Base-by-base conservation (phyloP, 23 tunicate genomes). In the Aplidium turbinatum region DNA sequence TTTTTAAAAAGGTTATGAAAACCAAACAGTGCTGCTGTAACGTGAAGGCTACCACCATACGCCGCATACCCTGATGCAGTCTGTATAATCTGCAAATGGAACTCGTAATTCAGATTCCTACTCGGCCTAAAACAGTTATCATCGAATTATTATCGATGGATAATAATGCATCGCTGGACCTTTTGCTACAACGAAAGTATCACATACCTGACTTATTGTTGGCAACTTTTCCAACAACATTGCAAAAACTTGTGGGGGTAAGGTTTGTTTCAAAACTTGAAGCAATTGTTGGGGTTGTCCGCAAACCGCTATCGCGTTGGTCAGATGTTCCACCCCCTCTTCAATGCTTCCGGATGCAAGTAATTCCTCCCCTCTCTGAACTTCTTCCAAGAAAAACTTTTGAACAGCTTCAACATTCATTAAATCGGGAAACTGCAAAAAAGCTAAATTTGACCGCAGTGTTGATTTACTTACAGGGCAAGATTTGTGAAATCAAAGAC, bases 221-320 rank as follows among this genome's bases (percentile, higher is more conserved):
- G 97, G 91, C 3, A 91, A 42, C 51, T 79, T 78, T 69, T 84
- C 97, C 4, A 84, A 47, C 56, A 91, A 68, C 97, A 91, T 91
- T 9, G 78, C 72, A 35, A 91, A 91, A 1, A 91, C 91, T 33
- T 63, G 87, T 19, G 85, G 97, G 11, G 97, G 97, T 29, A 91
- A 53, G 30, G 91, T 91, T 40, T 79, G 87, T 75, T 84, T 77
- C 30, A 91, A 57, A 36, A 91, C 90, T 66, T 84, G 91, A 23
- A 91, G 32, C 0, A 91, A 56, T 39, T 91, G 97, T 48, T 91
- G 97, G 36, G 97, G 97, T 53, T 84, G 97, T 25, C 97, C 97
- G 58, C 97, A 91, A 9, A 91, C 97, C 0, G 97, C 97, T 4
- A 91, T 78, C 0, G 97, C 97, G 57, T 91, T 91, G 38, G 97